These are phyloP conservation scores for Lepilemur septentrionalis DNA, from an alignment of 2,797 vertebrate genomes.

Conservation along the genomic window DNA sequence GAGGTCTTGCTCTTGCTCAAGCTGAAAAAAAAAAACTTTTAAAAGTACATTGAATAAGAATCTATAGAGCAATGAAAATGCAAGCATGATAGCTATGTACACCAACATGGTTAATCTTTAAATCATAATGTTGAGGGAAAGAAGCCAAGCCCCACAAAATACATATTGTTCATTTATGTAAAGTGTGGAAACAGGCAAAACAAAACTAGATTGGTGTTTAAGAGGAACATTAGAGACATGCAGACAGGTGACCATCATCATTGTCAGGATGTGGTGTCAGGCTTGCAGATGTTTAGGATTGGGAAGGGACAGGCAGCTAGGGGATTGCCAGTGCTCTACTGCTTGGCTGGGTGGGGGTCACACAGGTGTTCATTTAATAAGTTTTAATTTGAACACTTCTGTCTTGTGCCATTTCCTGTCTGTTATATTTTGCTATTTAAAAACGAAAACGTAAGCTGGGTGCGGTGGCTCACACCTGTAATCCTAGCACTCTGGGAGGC, in stretches of 20 bases:
- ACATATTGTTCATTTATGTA: neutral
- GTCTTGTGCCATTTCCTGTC: neutral
- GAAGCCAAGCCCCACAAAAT: neutral
- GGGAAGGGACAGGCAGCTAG: neutral
- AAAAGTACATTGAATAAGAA: neutral
- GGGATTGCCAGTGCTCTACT: neutral
- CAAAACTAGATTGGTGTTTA: neutral
- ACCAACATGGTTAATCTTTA: neutral
- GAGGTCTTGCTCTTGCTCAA: neutral
- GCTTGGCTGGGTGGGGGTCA: neutral
- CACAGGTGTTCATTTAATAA: neutral
- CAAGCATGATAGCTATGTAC: neutral
- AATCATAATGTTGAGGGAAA: neutral
- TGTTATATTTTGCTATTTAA: neutral
- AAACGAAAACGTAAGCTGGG: neutral
- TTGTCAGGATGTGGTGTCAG: neutral
- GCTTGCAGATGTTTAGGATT: neutral
- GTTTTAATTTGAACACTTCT: neutral
- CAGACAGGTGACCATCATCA: neutral
- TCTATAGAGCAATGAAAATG: neutral
- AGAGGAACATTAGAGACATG: neutral
- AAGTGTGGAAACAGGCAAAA: conserved; percentile 1
- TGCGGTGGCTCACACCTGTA: neutral
- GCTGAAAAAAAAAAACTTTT: neutral
- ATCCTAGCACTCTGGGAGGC: neutral